Conservation (phyloP, 2,888 invertebrate species). For the Kuschelorhynchus macadamiae region DNA sequence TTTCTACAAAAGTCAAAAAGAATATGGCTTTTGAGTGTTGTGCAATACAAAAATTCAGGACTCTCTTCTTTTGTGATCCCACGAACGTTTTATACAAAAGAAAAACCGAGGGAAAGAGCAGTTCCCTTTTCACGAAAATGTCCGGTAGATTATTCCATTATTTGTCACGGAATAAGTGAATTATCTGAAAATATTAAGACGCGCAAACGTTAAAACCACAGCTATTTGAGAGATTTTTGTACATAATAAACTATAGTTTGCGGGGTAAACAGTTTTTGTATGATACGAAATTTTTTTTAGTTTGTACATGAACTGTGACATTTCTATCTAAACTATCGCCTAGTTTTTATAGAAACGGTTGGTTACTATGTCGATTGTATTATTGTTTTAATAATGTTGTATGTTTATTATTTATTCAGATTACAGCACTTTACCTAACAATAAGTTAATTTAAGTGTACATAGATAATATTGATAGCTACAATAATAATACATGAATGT, state of each 20-base stretch:
- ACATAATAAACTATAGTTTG: conserved; percentile 16
- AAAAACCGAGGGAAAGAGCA: too few species aligned
- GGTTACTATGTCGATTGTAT: conserved; percentile 18
- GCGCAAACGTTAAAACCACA: neutral
- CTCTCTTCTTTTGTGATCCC: too few species aligned
- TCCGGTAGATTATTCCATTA: too few species aligned
- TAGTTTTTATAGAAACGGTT: conserved; percentile 33
- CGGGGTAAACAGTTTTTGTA: conserved; percentile 39
- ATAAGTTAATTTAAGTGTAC: neutral
- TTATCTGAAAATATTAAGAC: too few species aligned
- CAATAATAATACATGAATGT: neutral
- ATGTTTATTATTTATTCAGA: neutral
- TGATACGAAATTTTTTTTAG: conserved; percentile 18
- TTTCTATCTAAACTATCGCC: conserved; percentile 32
- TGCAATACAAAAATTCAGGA: too few species aligned
- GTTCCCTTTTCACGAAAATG: too few species aligned
- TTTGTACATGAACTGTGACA: conserved; percentile 39
- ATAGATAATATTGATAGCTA: neutral
- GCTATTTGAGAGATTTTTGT: conserved; percentile 1
- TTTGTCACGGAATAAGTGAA: too few species aligned
- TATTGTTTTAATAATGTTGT: conserved; percentile 6
- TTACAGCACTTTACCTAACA: conserved; percentile 1
- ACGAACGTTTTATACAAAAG: too few species aligned
- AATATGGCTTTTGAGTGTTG: too few species aligned
- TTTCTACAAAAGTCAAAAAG: too few species aligned